These are phyloP conservation scores for Pyrrhia umbra DNA, from an alignment of 2,888 invertebrate species.

Conservation along the genomic window DNA sequence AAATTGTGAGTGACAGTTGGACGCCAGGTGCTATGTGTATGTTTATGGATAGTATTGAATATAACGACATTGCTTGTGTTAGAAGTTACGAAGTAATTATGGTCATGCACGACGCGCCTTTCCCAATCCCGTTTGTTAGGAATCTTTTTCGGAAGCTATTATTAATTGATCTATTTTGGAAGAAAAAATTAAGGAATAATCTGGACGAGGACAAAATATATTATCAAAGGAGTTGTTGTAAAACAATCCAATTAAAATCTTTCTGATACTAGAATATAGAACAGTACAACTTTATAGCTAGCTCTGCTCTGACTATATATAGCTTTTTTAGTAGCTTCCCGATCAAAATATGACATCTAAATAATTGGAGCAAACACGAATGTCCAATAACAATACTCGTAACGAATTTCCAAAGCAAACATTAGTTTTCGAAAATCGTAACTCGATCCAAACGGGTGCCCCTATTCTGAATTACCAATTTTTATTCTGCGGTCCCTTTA, in stretches of 20 bases:
- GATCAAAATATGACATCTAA: conserved; percentile 74
- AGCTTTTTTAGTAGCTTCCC: too few relatives aligned
- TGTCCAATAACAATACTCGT: conserved; percentile 82
- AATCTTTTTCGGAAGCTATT: too few relatives aligned
- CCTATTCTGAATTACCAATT: conserved; percentile 67
- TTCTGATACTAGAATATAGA: too few relatives aligned
- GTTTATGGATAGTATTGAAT: background rate
- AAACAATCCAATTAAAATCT: too few relatives aligned
- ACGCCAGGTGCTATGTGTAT: conserved; percentile 50
- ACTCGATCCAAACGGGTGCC: conserved; percentile 86
- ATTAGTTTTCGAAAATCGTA: conserved; percentile 84
- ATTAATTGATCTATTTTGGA: too few relatives aligned
- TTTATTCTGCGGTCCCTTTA: conserved; percentile 20
- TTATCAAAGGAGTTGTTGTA: too few relatives aligned
- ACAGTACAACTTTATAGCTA: too few relatives aligned
- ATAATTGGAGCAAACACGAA: conserved; percentile 78
- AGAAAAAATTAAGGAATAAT: too few relatives aligned
- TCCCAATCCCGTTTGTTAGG: too few relatives aligned
- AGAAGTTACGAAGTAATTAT: background rate
- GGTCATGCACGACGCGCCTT: too few relatives aligned
- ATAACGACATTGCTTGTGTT: background rate
- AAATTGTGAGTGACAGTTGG: conserved; percentile 67
- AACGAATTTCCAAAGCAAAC: conserved; percentile 90
- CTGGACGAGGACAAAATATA: too few relatives aligned
- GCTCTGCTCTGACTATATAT: too few relatives aligned